A percentile compares a stretch with the other conserved stretches of the same genome.
These are phyloP conservation scores for Oncopodura yosiiana DNA, from an alignment of 1,140 invertebrate genomes.

Conservation along the genomic window DNA sequence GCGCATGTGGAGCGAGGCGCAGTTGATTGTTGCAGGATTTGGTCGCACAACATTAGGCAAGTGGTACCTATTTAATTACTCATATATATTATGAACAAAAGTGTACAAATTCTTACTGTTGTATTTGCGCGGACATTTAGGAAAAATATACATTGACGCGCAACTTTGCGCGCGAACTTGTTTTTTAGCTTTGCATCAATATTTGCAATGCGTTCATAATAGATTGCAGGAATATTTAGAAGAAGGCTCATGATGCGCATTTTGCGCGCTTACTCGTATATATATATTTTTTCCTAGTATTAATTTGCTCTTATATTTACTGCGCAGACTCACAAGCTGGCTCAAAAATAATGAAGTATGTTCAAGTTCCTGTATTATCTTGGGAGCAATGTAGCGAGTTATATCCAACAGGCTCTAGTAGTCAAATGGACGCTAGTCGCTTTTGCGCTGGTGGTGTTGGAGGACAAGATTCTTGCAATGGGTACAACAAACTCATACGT, in stretches of 20 bases:
- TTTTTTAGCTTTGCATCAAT: too few relatives aligned
- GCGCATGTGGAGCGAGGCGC: background rate
- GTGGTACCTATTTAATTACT: too few relatives aligned
- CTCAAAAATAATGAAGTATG: slow-evolving; percentile 15
- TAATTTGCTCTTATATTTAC: background rate
- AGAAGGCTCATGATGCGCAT: too few relatives aligned
- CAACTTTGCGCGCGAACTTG: too few relatives aligned
- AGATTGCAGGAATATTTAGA: too few relatives aligned
- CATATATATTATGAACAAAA: too few relatives aligned
- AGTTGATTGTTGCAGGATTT: slow-evolving; percentile 32
- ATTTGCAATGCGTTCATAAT: too few relatives aligned
- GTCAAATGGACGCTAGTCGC: slow-evolving; percentile 17
- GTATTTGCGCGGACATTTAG: too few relatives aligned
- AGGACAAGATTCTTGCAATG: slow-evolving; percentile 18
- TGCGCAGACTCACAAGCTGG: slow-evolving; percentile 8
- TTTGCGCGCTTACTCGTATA: too few relatives aligned
- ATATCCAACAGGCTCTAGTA: slow-evolving; percentile 10
- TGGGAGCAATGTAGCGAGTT: slow-evolving; percentile 15
- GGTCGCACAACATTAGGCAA: slow-evolving; percentile 26
- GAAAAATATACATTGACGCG: too few relatives aligned
- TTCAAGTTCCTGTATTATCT: slow-evolving; percentile 15
- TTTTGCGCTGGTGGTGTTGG: slow-evolving; percentile 28
- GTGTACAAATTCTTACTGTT: too few relatives aligned
- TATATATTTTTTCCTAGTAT: background rate
- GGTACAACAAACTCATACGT: background rate